These are phyloP conservation scores for Euproctis similis DNA, from an alignment of 2,888 invertebrate genomes.

Conservation along the genomic window DNA sequence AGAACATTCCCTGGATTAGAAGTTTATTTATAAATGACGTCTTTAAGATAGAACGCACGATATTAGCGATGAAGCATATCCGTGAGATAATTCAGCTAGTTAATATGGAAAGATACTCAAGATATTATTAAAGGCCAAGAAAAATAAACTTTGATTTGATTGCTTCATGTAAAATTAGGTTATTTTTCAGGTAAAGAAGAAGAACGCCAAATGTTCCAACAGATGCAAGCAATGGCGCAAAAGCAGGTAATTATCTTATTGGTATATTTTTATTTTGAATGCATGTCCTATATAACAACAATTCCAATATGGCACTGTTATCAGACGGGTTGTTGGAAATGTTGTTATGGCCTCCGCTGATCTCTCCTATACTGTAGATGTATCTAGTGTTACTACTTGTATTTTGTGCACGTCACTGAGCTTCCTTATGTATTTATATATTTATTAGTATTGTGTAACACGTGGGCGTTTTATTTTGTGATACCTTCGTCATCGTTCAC, in stretches of 20 bases:
- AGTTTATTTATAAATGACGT: too few relatives aligned
- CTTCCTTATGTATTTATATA: conserved; percentile 58
- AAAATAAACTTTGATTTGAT: too few relatives aligned
- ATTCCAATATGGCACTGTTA: conserved; percentile 24
- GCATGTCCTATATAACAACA: conserved; percentile 42
- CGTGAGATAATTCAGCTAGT: too few relatives aligned
- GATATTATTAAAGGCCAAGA: too few relatives aligned
- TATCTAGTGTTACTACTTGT: conserved; percentile 26
- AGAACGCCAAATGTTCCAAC: conserved; percentile 96
- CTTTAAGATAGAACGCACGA: too few relatives aligned
- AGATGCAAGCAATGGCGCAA: conserved; percentile 97
- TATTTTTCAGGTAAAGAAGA: conserved; percentile 90
- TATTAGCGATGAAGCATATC: too few relatives aligned
- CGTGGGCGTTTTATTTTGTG: conserved; percentile 76
- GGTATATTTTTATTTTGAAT: conserved; percentile 23
- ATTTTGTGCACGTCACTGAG: conserved; percentile 60
- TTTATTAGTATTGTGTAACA: conserved; percentile 47
- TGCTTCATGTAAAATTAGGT: too few relatives aligned
- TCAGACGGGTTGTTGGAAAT: conserved; percentile 29
- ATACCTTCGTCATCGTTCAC: conserved; percentile 73
- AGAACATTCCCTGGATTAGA: too few relatives aligned
- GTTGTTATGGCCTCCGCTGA: conserved; percentile 29
- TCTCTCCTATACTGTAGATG: conserved; percentile 42
- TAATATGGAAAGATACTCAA: too few relatives aligned
- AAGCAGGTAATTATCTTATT: conserved; percentile 85